Evolutionary conservation across 2,797 vertebrate genomes (phyloP).

Genomic region (Coccyzus lansbergi): DNA sequence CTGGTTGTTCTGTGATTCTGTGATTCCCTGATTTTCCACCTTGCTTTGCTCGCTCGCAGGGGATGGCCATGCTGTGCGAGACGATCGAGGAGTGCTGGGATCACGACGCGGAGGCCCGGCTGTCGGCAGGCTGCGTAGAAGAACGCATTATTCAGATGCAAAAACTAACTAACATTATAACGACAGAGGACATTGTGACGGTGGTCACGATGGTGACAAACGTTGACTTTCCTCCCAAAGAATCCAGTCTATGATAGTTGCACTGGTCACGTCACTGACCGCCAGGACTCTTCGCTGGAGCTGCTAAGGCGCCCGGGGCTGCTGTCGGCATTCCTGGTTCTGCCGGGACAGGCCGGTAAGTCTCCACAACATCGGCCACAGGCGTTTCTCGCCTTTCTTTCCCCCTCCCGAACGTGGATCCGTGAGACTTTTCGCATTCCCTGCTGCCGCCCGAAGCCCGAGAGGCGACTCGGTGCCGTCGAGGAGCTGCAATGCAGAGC

Average conservation of each 20-base stretch:
- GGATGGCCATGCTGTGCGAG: slow-evolving; percentile 94
- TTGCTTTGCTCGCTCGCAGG: slow-evolving; percentile 68
- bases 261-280: slow-evolving; percentile 69
- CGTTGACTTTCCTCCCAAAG: slow-evolving; percentile 97
- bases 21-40: background rate
- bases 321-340: slow-evolving; percentile 38
- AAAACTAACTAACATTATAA: slow-evolving; percentile 90
- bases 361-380: slow-evolving; percentile 53
- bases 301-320: slow-evolving; percentile 75
- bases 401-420: slow-evolving; percentile 46
- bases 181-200: slow-evolving; percentile 95
- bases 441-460: slow-evolving; percentile 63
- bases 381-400: slow-evolving; percentile 4
- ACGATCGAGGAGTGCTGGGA: slow-evolving; percentile 99
- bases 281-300: slow-evolving; percentile 77
- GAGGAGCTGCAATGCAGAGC: slow-evolving; percentile 75
- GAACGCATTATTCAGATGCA: slow-evolving; percentile 97
- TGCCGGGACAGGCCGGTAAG: slow-evolving; percentile 52
- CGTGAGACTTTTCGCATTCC: slow-evolving; percentile 71
- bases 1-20: too few species aligned
- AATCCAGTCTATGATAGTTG: slow-evolving; percentile 96
- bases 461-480: slow-evolving; percentile 7
- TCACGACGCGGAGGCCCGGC: slow-evolving; percentile 94
- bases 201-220: slow-evolving; percentile 99
- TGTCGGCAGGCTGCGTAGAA: slow-evolving; percentile 96